Evolutionary conservation across 2,113 vertebrate genomes (phyloP).

Genomic region (Canis aureus): DNA sequence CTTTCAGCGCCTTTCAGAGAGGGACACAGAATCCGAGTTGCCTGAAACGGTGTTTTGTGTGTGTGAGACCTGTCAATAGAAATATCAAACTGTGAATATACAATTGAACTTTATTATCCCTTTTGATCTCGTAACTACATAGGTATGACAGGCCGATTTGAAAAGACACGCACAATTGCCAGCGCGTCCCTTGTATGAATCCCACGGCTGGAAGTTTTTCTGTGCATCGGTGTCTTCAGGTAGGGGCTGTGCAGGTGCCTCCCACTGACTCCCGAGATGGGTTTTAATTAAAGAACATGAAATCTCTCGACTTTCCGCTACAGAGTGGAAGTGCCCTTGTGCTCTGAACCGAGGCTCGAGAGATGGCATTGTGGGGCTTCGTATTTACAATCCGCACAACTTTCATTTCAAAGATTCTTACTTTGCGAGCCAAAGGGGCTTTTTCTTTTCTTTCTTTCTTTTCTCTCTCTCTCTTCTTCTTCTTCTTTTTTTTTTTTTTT

Average conservation of each 20-base stretch:
- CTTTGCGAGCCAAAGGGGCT: conserved; percentile 73
- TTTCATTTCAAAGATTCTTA: conserved; percentile 78
- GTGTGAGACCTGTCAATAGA: conserved; percentile 90
- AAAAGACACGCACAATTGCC: conserved; percentile 97
- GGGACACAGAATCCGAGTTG: conserved; percentile 87
- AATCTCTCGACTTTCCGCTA: conserved; percentile 75
- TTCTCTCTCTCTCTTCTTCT: neutral
- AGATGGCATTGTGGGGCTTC: conserved; percentile 30
- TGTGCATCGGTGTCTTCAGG: conserved; percentile 94
- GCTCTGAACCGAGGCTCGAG: conserved; percentile 47
- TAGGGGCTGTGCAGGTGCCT: conserved; percentile 85
- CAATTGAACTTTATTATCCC: conserved; percentile 91
- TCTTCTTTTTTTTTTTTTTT: neutral
- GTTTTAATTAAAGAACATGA: conserved; percentile 86
- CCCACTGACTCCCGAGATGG: conserved; percentile 77
- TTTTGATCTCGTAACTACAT: conserved; percentile 92
- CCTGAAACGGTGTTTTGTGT: conserved; percentile 87
- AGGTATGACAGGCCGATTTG: conserved; percentile 97
- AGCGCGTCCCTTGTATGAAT: conserved; percentile 95
- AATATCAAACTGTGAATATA: conserved; percentile 92
- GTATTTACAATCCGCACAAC: conserved; percentile 65
- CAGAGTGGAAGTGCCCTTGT: conserved; percentile 68
- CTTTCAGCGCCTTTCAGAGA: conserved; percentile 88
- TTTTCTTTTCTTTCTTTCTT: neutral
- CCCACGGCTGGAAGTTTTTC: conserved; percentile 96